A percentile compares a stretch with the other conserved stretches of the same genome.
phyloP scores from a whole-genome alignment of 2,797 vertebrate genomes.

The Florisuga fusca region DNA sequence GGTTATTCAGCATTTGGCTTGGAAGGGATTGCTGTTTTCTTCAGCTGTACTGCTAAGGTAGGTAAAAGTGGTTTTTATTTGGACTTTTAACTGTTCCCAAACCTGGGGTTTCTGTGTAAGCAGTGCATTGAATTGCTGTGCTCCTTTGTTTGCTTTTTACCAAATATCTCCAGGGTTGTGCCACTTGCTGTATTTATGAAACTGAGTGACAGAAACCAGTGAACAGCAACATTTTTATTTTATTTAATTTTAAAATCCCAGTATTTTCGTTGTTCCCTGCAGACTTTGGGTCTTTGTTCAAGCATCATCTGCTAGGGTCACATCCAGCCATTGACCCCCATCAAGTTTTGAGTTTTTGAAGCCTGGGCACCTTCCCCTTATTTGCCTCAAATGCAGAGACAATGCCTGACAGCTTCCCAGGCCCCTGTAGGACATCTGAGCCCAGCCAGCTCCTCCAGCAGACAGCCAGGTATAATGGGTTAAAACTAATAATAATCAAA shows the following conservation, averaged over 20 bases:
- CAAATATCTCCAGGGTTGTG: rapidly evolving
- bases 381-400: neutral
- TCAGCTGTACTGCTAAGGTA: neutral
- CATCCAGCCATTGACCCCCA: neutral
- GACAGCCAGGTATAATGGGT: neutral
- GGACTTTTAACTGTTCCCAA: neutral
- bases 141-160: neutral
- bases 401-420: neutral
- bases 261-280: neutral
- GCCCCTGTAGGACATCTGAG: neutral
- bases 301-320: neutral
- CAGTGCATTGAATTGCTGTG: neutral
- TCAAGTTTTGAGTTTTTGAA: neutral
- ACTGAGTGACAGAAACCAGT: neutral
- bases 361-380: neutral
- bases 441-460: neutral
- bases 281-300: neutral
- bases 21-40: neutral
- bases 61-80: neutral
- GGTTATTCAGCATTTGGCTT: neutral
- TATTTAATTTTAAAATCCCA: neutral
- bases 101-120: neutral
- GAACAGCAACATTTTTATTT: neutral
- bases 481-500: neutral
- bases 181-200: neutral